Evolutionary conservation across 1,140 invertebrate genomes (phyloP).

Genomic region (Bicyclus anynana): DNA sequence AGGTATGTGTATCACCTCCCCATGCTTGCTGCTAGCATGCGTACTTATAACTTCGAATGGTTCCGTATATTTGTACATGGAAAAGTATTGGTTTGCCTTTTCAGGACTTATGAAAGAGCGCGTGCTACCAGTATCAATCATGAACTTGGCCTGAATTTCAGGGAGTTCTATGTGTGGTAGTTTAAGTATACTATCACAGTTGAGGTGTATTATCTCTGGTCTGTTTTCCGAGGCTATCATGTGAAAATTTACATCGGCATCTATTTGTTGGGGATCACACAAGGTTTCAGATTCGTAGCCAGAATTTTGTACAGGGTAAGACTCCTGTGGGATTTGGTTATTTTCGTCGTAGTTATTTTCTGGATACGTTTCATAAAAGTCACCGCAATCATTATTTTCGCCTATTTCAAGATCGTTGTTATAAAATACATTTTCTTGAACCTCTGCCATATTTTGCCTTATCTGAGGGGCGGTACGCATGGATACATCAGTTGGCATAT

Average conservation of each 20-base stretch:
- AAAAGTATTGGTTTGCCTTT: slow-evolving; percentile 23
- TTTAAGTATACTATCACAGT: slow-evolving; percentile 6
- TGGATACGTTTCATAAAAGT: too few relatives aligned
- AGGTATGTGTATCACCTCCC: slow-evolving; percentile 22
- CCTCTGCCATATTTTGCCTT: too few relatives aligned
- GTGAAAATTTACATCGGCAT: slow-evolving; percentile 1
- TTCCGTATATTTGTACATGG: slow-evolving; percentile 18
- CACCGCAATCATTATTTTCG: too few relatives aligned
- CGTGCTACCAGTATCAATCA: slow-evolving; percentile 37
- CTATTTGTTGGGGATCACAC: too few relatives aligned
- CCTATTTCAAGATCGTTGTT: too few relatives aligned
- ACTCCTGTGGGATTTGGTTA: too few relatives aligned
- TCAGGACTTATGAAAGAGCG: slow-evolving; percentile 31
- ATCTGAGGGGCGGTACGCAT: too few relatives aligned
- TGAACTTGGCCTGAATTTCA: background rate
- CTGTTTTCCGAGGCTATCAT: background rate
- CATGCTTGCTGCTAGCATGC: slow-evolving; percentile 27
- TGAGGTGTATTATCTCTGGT: slow-evolving; percentile 7
- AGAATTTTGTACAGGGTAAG: too few relatives aligned
- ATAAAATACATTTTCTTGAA: too few relatives aligned
- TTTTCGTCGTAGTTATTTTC: too few relatives aligned
- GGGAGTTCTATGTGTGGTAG: slow-evolving; percentile 25
- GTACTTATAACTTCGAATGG: slow-evolving; percentile 16
- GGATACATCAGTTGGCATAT: too few relatives aligned
- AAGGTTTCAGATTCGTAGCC: too few relatives aligned